Base-by-base conservation (phyloP, 2,113 vertebrate species). In the Eulemur macaco region DNA sequence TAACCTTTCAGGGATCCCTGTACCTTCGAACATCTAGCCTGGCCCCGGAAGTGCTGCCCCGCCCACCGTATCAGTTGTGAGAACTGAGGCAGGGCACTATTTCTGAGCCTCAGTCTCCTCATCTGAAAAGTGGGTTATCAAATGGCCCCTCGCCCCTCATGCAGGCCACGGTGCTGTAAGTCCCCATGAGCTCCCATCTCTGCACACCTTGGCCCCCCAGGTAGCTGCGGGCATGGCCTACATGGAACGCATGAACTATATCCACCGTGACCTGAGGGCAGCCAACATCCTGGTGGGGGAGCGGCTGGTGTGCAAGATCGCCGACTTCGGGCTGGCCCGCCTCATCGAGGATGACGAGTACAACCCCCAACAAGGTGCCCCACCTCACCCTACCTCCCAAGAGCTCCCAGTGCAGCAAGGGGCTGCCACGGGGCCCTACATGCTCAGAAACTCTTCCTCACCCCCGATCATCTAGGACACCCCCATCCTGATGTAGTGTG, bases 231-330 rank as follows among this genome's bases (percentile, higher is more conserved):
- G 99, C 73, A 99, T 99, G 99, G 99, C 99, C 0, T 99, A 99
- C 98, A 99, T 99, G 0, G 99, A 99, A 97, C 97, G 99, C 76
- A 99, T 99, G 99, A 99, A 99, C 98, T 99, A 99, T 98, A 99
- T 99, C 98, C 99, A 99, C 82, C 99, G 99, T 60, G 99, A 99
- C 90, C 98, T 99, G 82, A 98, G 99, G 0, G 99, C 99, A 0
- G 99, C 99, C 87, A 99, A 99, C 98, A 99, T 99, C 98, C 99
- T 99, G 29, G 99, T 99, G 14, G 99, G 99, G 12, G 99, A 99
- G 88, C 99, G 98, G 97, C 98, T 99, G 91, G 99, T 99, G 93
- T 99, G 99, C 97, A 99, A 99, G 98, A 99, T 99, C 0, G 99
- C 99, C 0, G 99, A 99, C 98, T 99, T 99, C 0, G 99, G 99